Percentiles rank a stretch among this genome's conserved stretches.
phyloP scores from a whole-genome alignment of 2,888 invertebrate species.

The Galerucella calmariensis region DNA sequence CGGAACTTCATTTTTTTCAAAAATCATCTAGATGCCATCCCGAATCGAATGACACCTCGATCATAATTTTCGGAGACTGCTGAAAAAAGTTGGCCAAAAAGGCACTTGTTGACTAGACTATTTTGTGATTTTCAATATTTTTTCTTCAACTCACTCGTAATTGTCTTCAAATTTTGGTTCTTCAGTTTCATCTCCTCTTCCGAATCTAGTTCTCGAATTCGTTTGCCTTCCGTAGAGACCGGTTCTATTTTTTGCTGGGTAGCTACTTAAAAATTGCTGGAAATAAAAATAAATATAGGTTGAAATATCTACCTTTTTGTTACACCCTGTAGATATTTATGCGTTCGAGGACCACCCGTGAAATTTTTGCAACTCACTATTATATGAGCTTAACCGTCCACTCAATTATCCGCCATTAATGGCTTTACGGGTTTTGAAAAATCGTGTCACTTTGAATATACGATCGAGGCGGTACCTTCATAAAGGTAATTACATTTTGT shows the following conservation, averaged over 20 bases:
- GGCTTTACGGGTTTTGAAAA: constrained; percentile 28
- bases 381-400: constrained; percentile 4
- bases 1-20: no score
- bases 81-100: no score
- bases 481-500: not conserved
- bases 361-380: constrained; percentile 28
- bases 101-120: no score
- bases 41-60: no score
- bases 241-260: constrained; percentile 52
- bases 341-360: constrained; percentile 22
- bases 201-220: constrained; percentile 25
- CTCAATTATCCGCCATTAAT: constrained; percentile 30
- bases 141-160: not conserved
- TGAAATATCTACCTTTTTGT: not conserved
- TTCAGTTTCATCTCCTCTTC: constrained; percentile 2
- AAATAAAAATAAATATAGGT: constrained; percentile 42
- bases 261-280: constrained; percentile 57
- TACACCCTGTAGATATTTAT: not conserved
- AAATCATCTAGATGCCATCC: no score
- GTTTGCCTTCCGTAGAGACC: constrained; percentile 53
- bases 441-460: constrained; percentile 26
- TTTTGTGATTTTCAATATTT: not conserved
- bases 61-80: no score
- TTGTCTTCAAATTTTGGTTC: not conserved
- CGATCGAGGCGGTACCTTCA: not conserved